Conservation (phyloP, 2,888 invertebrate species). For the Xanthorhoe designata region DNA sequence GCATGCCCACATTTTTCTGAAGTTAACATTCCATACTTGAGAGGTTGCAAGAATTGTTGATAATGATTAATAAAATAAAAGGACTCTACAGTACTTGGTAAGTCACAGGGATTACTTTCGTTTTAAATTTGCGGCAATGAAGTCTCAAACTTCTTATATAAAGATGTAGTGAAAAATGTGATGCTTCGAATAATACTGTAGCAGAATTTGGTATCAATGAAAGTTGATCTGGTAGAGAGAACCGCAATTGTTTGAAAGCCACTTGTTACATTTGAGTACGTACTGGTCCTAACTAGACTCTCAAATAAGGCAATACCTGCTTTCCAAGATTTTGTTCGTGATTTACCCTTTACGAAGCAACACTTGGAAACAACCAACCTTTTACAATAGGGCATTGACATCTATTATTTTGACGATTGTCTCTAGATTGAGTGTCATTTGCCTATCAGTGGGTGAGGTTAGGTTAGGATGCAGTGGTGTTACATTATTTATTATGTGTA, state of each 20-base stretch:
- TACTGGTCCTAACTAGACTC: conserved; percentile 1
- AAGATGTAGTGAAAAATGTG: conserved; percentile 20
- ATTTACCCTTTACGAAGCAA: conserved; percentile 3
- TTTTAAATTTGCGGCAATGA: conserved; percentile 3
- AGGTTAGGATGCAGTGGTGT: no score
- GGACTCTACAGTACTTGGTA: no score
- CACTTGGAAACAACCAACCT: neutral
- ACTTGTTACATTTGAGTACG: conserved; percentile 8
- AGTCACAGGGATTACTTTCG: neutral
- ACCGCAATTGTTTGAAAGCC: conserved; percentile 6
- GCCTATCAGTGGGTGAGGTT: neutral
- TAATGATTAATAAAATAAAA: no score
- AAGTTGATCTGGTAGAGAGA: neutral
- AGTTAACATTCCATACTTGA: no score
- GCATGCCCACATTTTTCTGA: no score
- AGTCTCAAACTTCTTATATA: neutral
- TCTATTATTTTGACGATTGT: neutral
- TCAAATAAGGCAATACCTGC: conserved; percentile 13
- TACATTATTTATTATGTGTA: no score
- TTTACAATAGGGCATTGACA: conserved; percentile 5
- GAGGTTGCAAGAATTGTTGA: no score
- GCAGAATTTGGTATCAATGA: neutral
- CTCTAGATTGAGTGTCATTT: neutral
- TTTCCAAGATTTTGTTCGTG: conserved; percentile 15
- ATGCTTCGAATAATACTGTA: conserved; percentile 17